These are phyloP conservation scores for rat (Rattus norvegicus) DNA, from an alignment of 2,113 vertebrate species.

Conservation along the genomic window DNA sequence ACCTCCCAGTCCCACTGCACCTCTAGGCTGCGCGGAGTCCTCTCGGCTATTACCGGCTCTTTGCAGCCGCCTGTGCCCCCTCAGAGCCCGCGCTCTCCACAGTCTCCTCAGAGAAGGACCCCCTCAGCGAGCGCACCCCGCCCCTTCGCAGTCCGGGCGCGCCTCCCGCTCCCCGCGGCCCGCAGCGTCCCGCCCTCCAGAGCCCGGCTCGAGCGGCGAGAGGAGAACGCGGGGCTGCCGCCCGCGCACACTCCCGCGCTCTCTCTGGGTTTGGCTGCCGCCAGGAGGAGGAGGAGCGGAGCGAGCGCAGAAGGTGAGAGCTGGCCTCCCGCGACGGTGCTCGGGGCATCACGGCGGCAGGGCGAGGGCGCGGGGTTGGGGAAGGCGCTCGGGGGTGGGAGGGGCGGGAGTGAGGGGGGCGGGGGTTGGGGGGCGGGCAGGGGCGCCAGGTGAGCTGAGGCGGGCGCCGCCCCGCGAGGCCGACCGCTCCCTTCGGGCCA, in stretches of 20 bases:
- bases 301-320: slow-evolving; percentile 71
- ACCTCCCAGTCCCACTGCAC: background rate
- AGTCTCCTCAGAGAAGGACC: background rate
- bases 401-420: background rate
- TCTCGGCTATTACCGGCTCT: background rate
- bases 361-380: background rate
- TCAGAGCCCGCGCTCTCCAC: background rate
- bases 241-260: slow-evolving; percentile 39
- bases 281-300: slow-evolving; percentile 51
- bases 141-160: background rate
- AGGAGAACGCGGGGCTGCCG: slow-evolving; percentile 37
- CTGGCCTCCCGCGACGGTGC: background rate
- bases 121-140: background rate
- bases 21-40: background rate
- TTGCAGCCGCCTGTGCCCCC: background rate
- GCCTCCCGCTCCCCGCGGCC: background rate
- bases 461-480: slow-evolving; percentile 18
- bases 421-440: background rate
- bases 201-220: background rate
- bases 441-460: slow-evolving; percentile 60
- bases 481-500: slow-evolving; percentile 8
- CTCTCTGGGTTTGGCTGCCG: background rate
- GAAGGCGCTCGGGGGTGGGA: background rate
- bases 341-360: background rate
- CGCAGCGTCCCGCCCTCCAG: background rate